These are phyloP conservation scores for Urocitellus parryii DNA, from an alignment of 2,113 vertebrate species.

Conservation along the genomic window DNA sequence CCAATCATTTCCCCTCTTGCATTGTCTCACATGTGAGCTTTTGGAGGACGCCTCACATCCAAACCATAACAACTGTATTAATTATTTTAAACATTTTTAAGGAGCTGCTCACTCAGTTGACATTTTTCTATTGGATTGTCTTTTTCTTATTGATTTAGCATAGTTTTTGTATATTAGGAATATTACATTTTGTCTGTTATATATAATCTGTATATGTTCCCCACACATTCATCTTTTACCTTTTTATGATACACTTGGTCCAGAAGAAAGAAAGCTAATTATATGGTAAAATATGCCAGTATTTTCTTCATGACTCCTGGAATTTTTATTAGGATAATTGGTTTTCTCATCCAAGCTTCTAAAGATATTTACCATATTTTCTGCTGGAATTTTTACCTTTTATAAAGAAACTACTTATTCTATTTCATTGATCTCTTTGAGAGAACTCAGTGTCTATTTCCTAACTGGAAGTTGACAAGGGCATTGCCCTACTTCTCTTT, in stretches of 20 bases:
- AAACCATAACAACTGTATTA: neutral
- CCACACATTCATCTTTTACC: neutral
- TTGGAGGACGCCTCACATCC: too few species aligned
- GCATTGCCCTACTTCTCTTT: neutral
- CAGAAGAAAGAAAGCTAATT: constrained; percentile 1
- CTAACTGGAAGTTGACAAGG: neutral
- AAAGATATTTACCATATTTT: neutral
- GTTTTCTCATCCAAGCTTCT: neutral
- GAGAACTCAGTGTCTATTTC: neutral
- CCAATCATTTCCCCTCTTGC: too few species aligned
- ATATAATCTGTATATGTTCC: neutral
- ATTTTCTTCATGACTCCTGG: neutral
- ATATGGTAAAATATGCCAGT: neutral
- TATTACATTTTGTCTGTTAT: neutral
- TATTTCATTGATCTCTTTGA: neutral
- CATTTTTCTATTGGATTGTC: neutral
- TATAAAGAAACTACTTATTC: neutral
- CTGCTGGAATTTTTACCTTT: neutral
- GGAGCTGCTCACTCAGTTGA: neutral
- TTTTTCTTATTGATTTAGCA: neutral
- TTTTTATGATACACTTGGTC: neutral
- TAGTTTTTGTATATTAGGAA: neutral
- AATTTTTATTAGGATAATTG: neutral
- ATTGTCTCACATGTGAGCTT: too few species aligned
- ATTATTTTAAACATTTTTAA: neutral